Evolutionary conservation across 2,888 invertebrate genomes (phyloP).

Genomic region (Epistrophe grossulariae): DNA sequence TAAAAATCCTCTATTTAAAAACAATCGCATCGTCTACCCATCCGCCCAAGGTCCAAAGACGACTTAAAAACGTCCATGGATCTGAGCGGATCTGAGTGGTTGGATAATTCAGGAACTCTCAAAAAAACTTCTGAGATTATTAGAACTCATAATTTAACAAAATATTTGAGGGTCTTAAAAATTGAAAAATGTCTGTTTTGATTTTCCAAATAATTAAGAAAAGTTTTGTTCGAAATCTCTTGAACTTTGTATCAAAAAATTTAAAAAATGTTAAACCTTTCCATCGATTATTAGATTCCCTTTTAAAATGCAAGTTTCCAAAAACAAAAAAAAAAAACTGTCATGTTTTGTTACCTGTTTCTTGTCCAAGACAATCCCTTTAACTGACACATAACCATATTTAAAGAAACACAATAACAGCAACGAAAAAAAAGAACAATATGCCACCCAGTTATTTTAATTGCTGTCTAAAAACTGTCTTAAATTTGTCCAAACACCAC

Average conservation of each 20-base stretch:
- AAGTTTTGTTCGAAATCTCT: no score
- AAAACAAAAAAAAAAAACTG: slow-evolving; percentile 1
- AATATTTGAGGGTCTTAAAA: no score
- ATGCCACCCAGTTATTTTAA: slow-evolving; percentile 43
- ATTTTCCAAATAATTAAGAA: no score
- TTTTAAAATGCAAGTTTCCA: neutral
- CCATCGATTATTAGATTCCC: neutral
- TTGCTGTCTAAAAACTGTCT: slow-evolving; percentile 65
- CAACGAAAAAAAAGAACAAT: neutral
- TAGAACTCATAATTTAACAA: no score
- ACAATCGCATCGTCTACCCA: no score
- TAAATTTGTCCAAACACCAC: slow-evolving; percentile 71
- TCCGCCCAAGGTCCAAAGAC: no score
- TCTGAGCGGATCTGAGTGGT: no score
- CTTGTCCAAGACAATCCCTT: neutral
- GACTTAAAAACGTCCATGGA: no score
- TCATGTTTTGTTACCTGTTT: slow-evolving; percentile 20
- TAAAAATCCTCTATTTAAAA: no score
- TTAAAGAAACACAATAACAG: neutral
- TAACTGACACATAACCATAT: slow-evolving; percentile 33
- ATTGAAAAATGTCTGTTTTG: no score
- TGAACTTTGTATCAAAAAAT: neutral
- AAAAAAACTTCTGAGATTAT: no score
- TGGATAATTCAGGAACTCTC: no score
- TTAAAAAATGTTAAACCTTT: neutral